Conservation (phyloP, 1,140 invertebrate species). For the Anastrepha obliqua region DNA sequence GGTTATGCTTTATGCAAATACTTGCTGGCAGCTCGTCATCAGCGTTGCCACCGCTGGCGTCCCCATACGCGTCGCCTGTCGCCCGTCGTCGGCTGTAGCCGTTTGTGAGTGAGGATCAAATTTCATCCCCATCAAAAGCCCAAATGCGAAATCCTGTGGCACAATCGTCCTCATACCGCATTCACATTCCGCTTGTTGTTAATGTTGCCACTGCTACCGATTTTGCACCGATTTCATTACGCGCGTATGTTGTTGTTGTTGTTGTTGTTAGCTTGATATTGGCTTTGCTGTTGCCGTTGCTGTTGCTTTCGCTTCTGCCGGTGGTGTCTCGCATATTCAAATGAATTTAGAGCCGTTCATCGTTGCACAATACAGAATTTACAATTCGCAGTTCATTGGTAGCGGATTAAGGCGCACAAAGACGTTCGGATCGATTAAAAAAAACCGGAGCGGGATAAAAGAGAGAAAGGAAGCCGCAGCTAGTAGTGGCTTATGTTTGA, state of each 20-base stretch:
- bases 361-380: constrained; percentile 53
- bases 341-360: constrained; percentile 49
- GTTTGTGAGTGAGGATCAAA: constrained; percentile 68
- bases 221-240: background rate
- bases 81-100: constrained; percentile 10
- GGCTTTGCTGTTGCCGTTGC: background rate
- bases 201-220: constrained; percentile 51
- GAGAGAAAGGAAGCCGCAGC: constrained; percentile 58
- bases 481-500: background rate
- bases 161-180: constrained; percentile 6
- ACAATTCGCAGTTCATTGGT: constrained; percentile 71
- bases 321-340: constrained; percentile 50
- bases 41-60: background rate
- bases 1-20: constrained; percentile 54
- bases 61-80: background rate
- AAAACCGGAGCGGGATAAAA: constrained; percentile 53
- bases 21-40: constrained; percentile 32
- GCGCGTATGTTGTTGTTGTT: background rate
- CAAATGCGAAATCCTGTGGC: constrained; percentile 24
- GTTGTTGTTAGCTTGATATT: constrained; percentile 3
- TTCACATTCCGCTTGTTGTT: constrained; percentile 6
- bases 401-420: constrained; percentile 68
- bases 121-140: constrained; percentile 71
- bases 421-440: constrained; percentile 73
- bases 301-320: constrained; percentile 31